Conservation (phyloP, 2,888 invertebrate genomes). For the Xanthia togata region DNA sequence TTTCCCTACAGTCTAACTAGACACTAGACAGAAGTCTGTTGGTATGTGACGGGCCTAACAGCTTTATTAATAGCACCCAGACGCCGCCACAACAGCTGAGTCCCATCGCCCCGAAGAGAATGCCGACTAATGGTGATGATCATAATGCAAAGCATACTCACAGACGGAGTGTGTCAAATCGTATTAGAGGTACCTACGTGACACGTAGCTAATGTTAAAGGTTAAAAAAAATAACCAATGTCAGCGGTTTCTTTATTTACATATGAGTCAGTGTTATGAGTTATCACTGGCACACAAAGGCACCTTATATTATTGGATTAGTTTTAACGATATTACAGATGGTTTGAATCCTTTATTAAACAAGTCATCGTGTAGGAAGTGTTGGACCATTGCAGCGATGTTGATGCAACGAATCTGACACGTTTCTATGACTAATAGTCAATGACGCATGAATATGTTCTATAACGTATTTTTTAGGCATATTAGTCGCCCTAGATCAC, state of each 20-base stretch:
- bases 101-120: conserved; percentile 53
- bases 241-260: conserved; percentile 22
- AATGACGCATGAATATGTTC: conserved; percentile 22
- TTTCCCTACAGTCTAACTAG: conserved; percentile 32
- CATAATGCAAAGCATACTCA: conserved; percentile 52
- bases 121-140: conserved; percentile 63
- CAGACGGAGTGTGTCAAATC: conserved; percentile 53
- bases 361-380: conserved; percentile 47
- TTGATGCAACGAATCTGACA: conserved; percentile 40
- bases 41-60: conserved; percentile 57
- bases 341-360: conserved; percentile 39
- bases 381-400: conserved; percentile 31
- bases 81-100: conserved; percentile 71
- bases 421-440: conserved; percentile 52
- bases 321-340: conserved; percentile 47
- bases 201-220: conserved; percentile 37
- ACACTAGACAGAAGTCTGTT: conserved; percentile 26
- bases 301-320: conserved; percentile 41
- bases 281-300: conserved; percentile 27
- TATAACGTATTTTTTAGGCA: conserved; percentile 9
- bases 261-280: conserved; percentile 33
- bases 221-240: conserved; percentile 34
- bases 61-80: conserved; percentile 70
- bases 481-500: conserved; percentile 6
- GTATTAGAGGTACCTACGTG: conserved; percentile 46